These are phyloP conservation scores for Philereme transversata DNA, from an alignment of 2,888 invertebrate genomes.

Conservation along the genomic window DNA sequence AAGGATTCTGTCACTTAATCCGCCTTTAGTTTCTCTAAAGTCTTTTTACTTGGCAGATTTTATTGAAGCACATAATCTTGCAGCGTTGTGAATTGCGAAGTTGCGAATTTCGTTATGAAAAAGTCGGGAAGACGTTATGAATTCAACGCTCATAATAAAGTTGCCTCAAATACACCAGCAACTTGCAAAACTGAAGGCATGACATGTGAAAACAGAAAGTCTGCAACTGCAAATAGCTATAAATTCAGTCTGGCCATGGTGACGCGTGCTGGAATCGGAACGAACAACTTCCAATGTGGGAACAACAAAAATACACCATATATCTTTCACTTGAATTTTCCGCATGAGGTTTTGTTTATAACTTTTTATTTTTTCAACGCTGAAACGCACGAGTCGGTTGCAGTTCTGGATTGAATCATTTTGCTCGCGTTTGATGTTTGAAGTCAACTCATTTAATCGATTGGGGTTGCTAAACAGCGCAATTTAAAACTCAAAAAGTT, in stretches of 20 bases:
- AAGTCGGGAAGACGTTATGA: constrained; percentile 22
- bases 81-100: not conserved
- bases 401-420: constrained; percentile 27
- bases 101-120: constrained; percentile 13
- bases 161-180: constrained; percentile 35
- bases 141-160: constrained; percentile 34
- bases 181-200: constrained; percentile 59
- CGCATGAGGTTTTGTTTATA: constrained; percentile 52
- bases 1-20: constrained; percentile 31
- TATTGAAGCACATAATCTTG: constrained; percentile 17
- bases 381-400: constrained; percentile 35
- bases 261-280: constrained; percentile 73
- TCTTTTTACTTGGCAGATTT: constrained; percentile 16
- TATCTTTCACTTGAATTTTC: constrained; percentile 71
- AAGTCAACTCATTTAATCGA: constrained; percentile 17
- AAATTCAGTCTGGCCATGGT: constrained; percentile 72
- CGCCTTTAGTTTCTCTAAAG: constrained; percentile 26
- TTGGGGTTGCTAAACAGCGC: constrained; percentile 12
- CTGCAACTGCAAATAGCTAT: constrained; percentile 72
- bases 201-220: constrained; percentile 74
- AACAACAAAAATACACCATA: constrained; percentile 77
- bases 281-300: constrained; percentile 60
- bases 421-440: constrained; percentile 21
- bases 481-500: constrained; percentile 12
- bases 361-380: constrained; percentile 42